These are phyloP conservation scores for Etheostoma nigrum DNA, from an alignment of 2,797 vertebrate species.

Conservation along the genomic window DNA sequence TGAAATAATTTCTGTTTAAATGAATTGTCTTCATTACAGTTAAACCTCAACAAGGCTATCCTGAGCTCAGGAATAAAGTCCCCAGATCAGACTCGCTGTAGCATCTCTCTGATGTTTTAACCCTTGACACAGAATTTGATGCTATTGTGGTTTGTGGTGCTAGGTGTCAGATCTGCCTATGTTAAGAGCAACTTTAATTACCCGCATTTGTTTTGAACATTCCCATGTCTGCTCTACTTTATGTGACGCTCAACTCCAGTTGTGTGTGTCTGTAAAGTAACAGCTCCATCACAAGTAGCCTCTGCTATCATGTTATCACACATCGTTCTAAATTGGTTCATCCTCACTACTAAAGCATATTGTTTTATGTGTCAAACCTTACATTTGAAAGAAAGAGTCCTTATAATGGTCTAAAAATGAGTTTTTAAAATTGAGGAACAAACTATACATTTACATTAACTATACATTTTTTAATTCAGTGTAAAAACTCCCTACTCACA, in stretches of 20 bases:
- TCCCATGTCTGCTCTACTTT: slow-evolving; percentile 8
- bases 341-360: slow-evolving; percentile 13
- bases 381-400: not conserved
- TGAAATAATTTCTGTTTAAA: slow-evolving; percentile 10
- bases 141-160: not conserved
- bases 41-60: slow-evolving; percentile 14
- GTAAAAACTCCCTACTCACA: not conserved
- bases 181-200: not conserved
- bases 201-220: slow-evolving; percentile 12
- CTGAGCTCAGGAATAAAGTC: not conserved
- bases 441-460: not conserved
- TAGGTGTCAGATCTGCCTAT: not conserved
- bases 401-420: not conserved
- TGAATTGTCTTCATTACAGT: slow-evolving; percentile 19
- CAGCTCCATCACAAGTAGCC: slow-evolving; percentile 35
- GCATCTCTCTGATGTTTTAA: slow-evolving; percentile 5
- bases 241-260: slow-evolving; percentile 18
- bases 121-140: not conserved
- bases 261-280: slow-evolving; percentile 7
- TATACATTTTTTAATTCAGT: slow-evolving; percentile 6
- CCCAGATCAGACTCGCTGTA: not conserved
- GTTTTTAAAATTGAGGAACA: not conserved
- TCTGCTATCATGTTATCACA: slow-evolving; percentile 28
- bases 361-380: slow-evolving; percentile 16
- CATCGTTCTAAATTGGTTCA: slow-evolving; percentile 17